phyloP scores from a whole-genome alignment of 1,140 invertebrate species.

The Procambarus virginalis region DNA sequence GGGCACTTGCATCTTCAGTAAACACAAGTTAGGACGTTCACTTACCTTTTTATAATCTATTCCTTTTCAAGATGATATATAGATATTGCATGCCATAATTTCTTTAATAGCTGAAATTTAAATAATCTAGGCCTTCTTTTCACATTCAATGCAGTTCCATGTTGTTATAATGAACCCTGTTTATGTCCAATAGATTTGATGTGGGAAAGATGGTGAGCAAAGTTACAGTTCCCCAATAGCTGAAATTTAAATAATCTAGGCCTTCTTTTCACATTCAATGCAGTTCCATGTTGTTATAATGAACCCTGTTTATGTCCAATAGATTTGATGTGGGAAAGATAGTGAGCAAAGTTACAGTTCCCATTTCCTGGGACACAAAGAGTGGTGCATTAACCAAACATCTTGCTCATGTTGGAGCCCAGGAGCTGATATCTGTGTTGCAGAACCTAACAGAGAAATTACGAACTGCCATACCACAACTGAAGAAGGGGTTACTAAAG shows the following conservation, averaged over 20 bases:
- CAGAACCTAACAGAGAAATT: conserved; percentile 12
- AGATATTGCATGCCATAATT: no score
- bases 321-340: conserved; percentile 55
- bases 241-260: no score
- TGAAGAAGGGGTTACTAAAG: conserved; percentile 39
- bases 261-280: no score
- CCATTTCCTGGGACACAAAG: conserved; percentile 28
- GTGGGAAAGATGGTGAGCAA: conserved; percentile 32
- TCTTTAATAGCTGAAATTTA: no score
- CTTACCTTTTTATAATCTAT: no score
- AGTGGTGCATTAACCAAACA: conserved; percentile 32
- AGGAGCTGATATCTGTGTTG: conserved; percentile 18
- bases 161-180: neutral
- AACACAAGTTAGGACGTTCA: no score
- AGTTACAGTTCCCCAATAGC: no score
- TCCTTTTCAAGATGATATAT: no score
- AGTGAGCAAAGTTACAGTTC: conserved; percentile 10
- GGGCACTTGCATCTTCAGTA: no score
- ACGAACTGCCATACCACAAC: conserved; percentile 18
- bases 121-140: no score
- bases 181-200: conserved; percentile 28
- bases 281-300: neutral
- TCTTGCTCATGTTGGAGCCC: conserved; percentile 25
- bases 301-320: neutral
- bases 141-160: no score